Percentiles rank a stretch among this genome's conserved stretches.
Evolutionary conservation across 2,888 invertebrate species (phyloP).

Genomic region (Amphimallon solstitiale): DNA sequence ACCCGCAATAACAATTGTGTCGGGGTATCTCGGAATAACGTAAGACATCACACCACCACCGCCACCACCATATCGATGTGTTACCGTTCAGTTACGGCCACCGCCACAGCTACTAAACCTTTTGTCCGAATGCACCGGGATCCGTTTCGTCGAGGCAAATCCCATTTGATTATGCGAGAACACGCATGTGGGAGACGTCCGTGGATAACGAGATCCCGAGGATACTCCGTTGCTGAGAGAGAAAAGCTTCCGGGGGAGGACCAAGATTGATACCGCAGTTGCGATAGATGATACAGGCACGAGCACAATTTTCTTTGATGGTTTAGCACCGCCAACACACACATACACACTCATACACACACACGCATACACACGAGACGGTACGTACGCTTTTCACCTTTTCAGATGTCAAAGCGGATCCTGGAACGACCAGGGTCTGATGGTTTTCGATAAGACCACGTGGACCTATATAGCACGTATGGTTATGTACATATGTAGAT

Average conservation of each 20-base stretch:
- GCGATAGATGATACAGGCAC: constrained; percentile 32
- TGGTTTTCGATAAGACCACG: constrained; percentile 11
- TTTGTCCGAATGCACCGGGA: constrained; percentile 55
- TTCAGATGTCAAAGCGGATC: constrained; percentile 21
- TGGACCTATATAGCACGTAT: neutral
- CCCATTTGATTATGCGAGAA: constrained; percentile 59
- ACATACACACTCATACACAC: too few species aligned
- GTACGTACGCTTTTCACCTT: constrained; percentile 39
- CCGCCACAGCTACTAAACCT: constrained; percentile 44
- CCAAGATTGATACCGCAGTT: constrained; percentile 29
- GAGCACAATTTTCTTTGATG: constrained; percentile 39
- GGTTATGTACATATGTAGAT: too few species aligned
- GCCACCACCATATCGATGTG: too few species aligned
- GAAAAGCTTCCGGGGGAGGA: neutral
- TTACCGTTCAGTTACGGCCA: too few species aligned
- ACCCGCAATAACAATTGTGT: too few species aligned
- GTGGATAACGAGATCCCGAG: constrained; percentile 30
- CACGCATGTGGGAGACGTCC: constrained; percentile 52
- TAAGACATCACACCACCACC: too few species aligned
- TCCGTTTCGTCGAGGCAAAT: constrained; percentile 47
- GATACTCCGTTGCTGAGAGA: neutral
- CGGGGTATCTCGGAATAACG: too few species aligned
- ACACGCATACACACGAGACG: neutral
- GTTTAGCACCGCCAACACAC: constrained; percentile 35
- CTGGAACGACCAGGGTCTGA: neutral